Evolutionary conservation across 53 echinoderm and acorn worm species (phyloP).

Genomic region (Paracentrotus lividus): DNA sequence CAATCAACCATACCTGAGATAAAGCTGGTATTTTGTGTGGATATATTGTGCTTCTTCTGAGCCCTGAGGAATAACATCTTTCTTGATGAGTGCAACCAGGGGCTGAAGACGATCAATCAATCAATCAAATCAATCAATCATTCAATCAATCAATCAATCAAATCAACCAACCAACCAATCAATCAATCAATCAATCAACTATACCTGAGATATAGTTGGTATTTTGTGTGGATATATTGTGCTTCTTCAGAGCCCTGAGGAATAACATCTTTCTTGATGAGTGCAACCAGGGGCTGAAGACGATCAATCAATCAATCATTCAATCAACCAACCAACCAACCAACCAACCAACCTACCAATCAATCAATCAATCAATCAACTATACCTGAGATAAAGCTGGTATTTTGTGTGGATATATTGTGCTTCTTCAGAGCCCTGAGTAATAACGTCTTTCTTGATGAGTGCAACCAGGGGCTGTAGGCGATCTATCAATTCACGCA

Average conservation of each 20-base stretch:
- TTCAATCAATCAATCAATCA: too few species aligned
- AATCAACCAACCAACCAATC: too few species aligned
- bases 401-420: slow-evolving; percentile 86
- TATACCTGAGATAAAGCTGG: slow-evolving; percentile 90
- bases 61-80: slow-evolving; percentile 74
- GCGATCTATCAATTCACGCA: slow-evolving; percentile 82
- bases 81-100: slow-evolving; percentile 76
- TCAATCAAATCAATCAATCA: too few species aligned
- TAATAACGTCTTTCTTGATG: slow-evolving; percentile 81
- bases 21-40: slow-evolving; percentile 85
- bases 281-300: slow-evolving; percentile 80
- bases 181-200: too few species aligned
- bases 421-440: slow-evolving; percentile 72
- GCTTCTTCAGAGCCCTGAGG: slow-evolving; percentile 75
- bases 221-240: slow-evolving; percentile 84
- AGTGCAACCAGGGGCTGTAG: slow-evolving; percentile 82
- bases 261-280: slow-evolving; percentile 82
- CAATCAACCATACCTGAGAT: slow-evolving; percentile 85
- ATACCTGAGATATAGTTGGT: slow-evolving; percentile 89
- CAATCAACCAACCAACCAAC: too few species aligned
- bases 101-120: slow-evolving; percentile 86
- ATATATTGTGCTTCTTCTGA: slow-evolving; percentile 79
- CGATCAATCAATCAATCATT: slow-evolving; percentile 84
- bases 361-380: too few species aligned
- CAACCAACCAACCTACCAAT: too few species aligned